A percentile compares a stretch with the other conserved stretches of the same genome.
phyloP scores from a whole-genome alignment of 2,888 invertebrate genomes.

The Conops quadrifasciatus region DNA sequence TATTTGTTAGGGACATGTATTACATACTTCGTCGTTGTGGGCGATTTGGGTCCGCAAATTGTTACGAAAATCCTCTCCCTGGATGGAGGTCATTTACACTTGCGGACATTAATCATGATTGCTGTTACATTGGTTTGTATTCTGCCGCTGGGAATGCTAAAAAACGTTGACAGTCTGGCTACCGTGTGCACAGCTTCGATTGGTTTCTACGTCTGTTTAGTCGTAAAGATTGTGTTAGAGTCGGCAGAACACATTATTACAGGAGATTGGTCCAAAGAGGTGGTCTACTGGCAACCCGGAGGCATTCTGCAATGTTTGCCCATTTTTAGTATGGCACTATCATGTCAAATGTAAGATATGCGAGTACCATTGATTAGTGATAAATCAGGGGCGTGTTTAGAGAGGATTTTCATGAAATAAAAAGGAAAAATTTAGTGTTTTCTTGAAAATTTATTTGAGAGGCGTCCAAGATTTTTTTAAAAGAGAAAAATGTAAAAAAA shows the following conservation, averaged over 20 bases:
- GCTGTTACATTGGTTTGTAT: conserved; percentile 82
- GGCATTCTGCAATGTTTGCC: conserved; percentile 92
- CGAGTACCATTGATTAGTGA: too few relatives aligned
- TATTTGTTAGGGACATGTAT: conserved; percentile 94
- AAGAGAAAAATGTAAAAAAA: too few relatives aligned
- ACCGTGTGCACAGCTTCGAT: conserved; percentile 90
- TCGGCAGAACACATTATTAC: conserved; percentile 78
- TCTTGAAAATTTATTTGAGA: neutral
- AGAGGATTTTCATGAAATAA: neutral
- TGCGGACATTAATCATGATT: conserved; percentile 75
- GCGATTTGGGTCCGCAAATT: conserved; percentile 94
- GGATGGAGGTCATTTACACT: conserved; percentile 72
- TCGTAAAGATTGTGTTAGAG: conserved; percentile 83
- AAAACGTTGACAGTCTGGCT: conserved; percentile 89
- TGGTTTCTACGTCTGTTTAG: conserved; percentile 88
- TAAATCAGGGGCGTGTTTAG: too few relatives aligned
- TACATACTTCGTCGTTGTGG: conserved; percentile 97
- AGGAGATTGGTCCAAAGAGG: conserved; percentile 77
- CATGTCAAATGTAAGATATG: conserved; percentile 96
- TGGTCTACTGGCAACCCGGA: conserved; percentile 82
- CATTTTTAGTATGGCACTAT: conserved; percentile 95
- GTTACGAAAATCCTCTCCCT: conserved; percentile 80
- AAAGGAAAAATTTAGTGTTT: neutral
- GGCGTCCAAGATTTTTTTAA: neutral
- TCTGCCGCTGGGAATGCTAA: conserved; percentile 85